phyloP scores from a whole-genome alignment of 1,140 invertebrate species.

The Apis laboriosa region DNA sequence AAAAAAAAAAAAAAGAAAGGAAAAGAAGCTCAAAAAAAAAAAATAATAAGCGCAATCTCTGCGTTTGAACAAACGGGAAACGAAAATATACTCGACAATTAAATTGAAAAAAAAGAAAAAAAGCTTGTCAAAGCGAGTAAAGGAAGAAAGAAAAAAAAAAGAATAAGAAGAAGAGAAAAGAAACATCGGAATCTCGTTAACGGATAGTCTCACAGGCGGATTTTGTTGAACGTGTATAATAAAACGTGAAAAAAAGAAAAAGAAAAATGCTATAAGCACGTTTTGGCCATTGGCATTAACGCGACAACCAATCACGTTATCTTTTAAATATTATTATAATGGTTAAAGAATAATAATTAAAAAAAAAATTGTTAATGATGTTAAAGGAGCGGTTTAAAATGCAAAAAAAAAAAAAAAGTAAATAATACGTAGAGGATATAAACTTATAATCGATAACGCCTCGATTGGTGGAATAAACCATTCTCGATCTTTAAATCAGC shows the following conservation, averaged over 20 bases:
- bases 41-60: neutral
- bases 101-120: neutral
- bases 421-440: slow-evolving; percentile 58
- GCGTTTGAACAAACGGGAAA: neutral
- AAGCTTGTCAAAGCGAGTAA: neutral
- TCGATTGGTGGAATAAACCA: slow-evolving; percentile 63
- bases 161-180: neutral
- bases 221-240: slow-evolving; percentile 34
- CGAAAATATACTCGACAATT: neutral
- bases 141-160: neutral
- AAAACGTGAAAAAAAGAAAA: slow-evolving; percentile 19
- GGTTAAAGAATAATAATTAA: slow-evolving; percentile 58
- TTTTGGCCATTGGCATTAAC: slow-evolving; percentile 72
- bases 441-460: slow-evolving; percentile 58
- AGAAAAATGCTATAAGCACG: slow-evolving; percentile 52
- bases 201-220: slow-evolving; percentile 59
- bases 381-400: slow-evolving; percentile 68
- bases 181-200: slow-evolving; percentile 59
- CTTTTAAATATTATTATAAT: slow-evolving; percentile 76
- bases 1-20: neutral
- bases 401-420: slow-evolving; percentile 37
- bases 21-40: neutral
- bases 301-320: slow-evolving; percentile 81
- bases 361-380: slow-evolving; percentile 76
- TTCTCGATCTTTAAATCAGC: slow-evolving; percentile 69